Evolutionary conservation across 2,113 vertebrate genomes (phyloP), one percentile per base, ranked within the genome.

Genomic region (Arvicanthis niloticus): DNA sequence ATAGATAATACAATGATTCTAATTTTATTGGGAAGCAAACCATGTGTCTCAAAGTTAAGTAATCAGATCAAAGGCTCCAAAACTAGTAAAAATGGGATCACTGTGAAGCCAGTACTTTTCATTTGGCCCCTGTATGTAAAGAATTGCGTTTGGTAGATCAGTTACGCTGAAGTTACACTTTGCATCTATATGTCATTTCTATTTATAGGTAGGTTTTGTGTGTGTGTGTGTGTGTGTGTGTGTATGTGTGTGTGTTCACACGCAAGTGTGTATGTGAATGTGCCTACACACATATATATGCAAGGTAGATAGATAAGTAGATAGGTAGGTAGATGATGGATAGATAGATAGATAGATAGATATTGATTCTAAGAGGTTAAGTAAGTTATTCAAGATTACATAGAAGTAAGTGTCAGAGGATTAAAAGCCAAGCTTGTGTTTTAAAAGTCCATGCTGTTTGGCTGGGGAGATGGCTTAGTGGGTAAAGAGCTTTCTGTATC

Each of bases 351-450:
- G 26, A 65, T 31, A 67, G 29, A 67, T 31, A 67, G 29, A 67
- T 31, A 67, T 13, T 67, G 65, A 82, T 60, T 82, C 13, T 88
- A 92, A 58, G 7, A 91, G 72, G 31, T 91, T 88, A 82, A 91
- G 37, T 31, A 93, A 76, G 60, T 91, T 91, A 67, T 37, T 56
- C n/a, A 81, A 60, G 78, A 93, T 53, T 60, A 76, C 40, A 91
- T 1, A 86, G 53, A 80, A 88, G 13, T 78, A 94, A 93, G 3
- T 82, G 31, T 60, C 34, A 91, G 53, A 96, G 56, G 17, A 75
- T 95, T 94, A 53, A 86, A 97, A 82, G 77, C 8, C 40, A 96
- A 89, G 31, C 19, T 45, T 93, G 68, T 92, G n/a, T 81, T 31
- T 58, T 62, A 96, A 96, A n/a, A 34, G 60, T 86, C 10, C 84